These are phyloP conservation scores for Oophaga sylvatica DNA, from an alignment of 2,797 vertebrate species.

Conservation along the genomic window DNA sequence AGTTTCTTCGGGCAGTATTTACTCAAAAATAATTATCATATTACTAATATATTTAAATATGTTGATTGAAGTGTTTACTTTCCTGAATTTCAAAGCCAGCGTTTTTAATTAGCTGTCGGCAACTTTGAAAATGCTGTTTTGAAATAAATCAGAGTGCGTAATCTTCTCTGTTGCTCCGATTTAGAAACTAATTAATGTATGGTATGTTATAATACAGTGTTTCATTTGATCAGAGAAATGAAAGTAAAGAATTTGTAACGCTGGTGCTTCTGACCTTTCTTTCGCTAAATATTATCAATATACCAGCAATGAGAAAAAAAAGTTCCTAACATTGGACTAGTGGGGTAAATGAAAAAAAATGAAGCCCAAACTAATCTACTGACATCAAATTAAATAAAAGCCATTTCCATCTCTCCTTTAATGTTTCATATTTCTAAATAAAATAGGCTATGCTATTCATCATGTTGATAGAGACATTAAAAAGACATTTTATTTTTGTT, in stretches of 20 bases:
- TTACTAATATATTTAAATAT: slow-evolving; percentile 26
- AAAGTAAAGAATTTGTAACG: slow-evolving; percentile 21
- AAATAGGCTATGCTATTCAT: slow-evolving; percentile 28
- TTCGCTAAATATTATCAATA: slow-evolving; percentile 26
- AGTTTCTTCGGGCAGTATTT: not conserved
- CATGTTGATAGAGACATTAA: slow-evolving; percentile 33
- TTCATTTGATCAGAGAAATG: slow-evolving; percentile 51
- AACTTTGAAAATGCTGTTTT: slow-evolving; percentile 51
- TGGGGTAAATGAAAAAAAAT: slow-evolving; percentile 13
- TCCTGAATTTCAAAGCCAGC: not conserved
- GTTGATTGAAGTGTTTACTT: slow-evolving; percentile 15
- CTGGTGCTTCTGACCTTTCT: slow-evolving; percentile 27
- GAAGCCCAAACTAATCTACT: slow-evolving; percentile 20
- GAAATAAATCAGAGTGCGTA: slow-evolving; percentile 45
- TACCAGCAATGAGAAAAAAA: slow-evolving; percentile 26
- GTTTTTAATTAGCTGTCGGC: slow-evolving; percentile 44
- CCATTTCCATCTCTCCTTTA: not conserved
- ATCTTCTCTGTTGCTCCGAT: slow-evolving; percentile 13
- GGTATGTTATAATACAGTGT: slow-evolving; percentile 30
- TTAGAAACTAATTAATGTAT: slow-evolving; percentile 51
- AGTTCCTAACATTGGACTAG: slow-evolving; percentile 29
- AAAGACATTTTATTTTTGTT: not conserved
- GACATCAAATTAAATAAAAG: slow-evolving; percentile 33
- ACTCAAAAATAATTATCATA: not conserved
- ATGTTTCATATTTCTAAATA: slow-evolving; percentile 36